Evolutionary conservation across 1,140 invertebrate species (phyloP).

Genomic region (Lethrus apterus): DNA sequence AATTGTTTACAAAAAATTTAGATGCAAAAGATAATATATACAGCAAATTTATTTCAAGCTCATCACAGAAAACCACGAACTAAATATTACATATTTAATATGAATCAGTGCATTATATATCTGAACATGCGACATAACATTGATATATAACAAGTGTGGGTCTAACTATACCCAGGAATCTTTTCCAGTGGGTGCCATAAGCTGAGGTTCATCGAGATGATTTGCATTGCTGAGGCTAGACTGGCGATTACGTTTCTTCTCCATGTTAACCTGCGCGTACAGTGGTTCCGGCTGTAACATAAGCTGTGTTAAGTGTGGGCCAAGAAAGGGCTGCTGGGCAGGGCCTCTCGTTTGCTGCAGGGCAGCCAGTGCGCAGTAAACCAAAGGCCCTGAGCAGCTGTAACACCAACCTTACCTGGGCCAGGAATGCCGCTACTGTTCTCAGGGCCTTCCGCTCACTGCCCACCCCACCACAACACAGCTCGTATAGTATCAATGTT

Average conservation of each 20-base stretch:
- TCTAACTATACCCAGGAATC: conserved; percentile 39
- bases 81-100: conserved; percentile 40
- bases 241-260: conserved; percentile 66
- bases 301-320: conserved; percentile 22
- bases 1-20: conserved; percentile 19
- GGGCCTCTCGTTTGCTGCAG: conserved; percentile 36
- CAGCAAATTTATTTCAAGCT: conserved; percentile 35
- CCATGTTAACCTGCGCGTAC: conserved; percentile 74
- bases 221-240: conserved; percentile 37
- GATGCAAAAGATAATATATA: conserved; percentile 31
- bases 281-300: conserved; percentile 61
- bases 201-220: conserved; percentile 30
- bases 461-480: conserved; percentile 28
- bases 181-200: conserved; percentile 34
- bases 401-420: conserved; percentile 34
- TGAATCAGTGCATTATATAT: conserved; percentile 39
- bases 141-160: conserved; percentile 35
- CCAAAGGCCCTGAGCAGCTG: conserved; percentile 41
- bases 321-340: conserved; percentile 27
- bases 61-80: conserved; percentile 42
- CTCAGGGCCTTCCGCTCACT: conserved; percentile 35
- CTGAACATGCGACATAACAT: conserved; percentile 37
- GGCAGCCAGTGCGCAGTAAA: conserved; percentile 32
- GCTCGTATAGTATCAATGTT: conserved; percentile 30
- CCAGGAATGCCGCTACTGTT: conserved; percentile 24